Percentiles rank a stretch among this genome's conserved stretches.
These are phyloP conservation scores for Mystacornis crossleyi DNA, from an alignment of 2,113 vertebrate species.

Conservation along the genomic window DNA sequence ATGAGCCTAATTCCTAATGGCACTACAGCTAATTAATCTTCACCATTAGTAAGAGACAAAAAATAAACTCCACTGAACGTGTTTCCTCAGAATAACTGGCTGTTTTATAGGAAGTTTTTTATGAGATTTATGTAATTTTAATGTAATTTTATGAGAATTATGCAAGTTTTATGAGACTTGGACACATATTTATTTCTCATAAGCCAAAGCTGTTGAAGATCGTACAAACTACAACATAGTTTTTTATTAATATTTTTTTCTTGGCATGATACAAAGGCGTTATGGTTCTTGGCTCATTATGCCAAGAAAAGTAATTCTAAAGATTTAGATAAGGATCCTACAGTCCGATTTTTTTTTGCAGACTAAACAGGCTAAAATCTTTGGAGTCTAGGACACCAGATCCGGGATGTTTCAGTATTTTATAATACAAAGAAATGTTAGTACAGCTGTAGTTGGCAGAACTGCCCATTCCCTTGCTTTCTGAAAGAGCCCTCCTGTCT, in stretches of 20 bases:
- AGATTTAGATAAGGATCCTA: background rate
- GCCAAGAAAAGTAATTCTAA: background rate
- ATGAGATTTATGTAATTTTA: background rate
- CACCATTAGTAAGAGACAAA: conserved; percentile 1
- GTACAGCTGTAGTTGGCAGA: background rate
- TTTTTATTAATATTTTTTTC: background rate
- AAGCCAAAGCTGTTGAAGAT: background rate
- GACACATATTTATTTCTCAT: background rate
- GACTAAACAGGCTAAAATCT: background rate
- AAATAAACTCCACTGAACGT: conserved; percentile 3
- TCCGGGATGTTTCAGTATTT: background rate
- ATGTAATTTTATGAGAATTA: background rate
- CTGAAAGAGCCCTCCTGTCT: background rate
- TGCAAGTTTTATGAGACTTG: background rate
- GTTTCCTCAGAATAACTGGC: background rate
- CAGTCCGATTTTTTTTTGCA: background rate
- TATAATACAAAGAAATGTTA: background rate
- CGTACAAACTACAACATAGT: background rate
- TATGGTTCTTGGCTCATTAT: background rate
- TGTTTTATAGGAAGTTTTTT: background rate
- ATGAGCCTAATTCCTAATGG: background rate
- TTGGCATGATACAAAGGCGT: background rate
- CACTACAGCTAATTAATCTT: background rate
- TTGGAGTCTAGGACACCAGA: background rate
- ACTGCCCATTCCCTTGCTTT: background rate